A percentile compares a stretch with the other conserved stretches of the same genome.
Evolutionary conservation across 2,888 invertebrate species (phyloP).

Genomic region (Buathra laborator): DNA sequence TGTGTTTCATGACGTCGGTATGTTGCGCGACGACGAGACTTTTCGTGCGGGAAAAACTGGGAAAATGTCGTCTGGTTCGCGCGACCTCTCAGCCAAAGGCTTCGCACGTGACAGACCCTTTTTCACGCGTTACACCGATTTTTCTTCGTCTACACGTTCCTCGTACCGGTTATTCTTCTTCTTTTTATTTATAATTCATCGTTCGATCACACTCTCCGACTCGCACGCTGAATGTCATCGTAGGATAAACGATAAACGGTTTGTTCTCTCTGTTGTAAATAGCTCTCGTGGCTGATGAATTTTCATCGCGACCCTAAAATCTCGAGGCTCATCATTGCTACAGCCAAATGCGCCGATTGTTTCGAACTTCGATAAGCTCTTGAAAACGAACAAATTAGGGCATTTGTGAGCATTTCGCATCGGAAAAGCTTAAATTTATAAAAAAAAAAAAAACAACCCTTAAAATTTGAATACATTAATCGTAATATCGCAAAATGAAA

Average conservation of each 20-base stretch:
- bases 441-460: too few species aligned
- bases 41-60: not conserved
- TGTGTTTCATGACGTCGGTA: constrained; percentile 12
- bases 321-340: too few species aligned
- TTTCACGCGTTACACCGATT: constrained; percentile 36
- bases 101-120: constrained; percentile 31
- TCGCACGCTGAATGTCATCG: not conserved
- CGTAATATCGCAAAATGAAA: not conserved
- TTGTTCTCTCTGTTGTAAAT: not conserved
- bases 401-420: too few species aligned
- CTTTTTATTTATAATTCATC: constrained; percentile 7
- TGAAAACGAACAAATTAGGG: too few species aligned
- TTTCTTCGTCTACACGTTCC: constrained; percentile 14
- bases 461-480: too few species aligned
- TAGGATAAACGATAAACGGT: not conserved
- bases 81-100: constrained; percentile 25
- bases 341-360: too few species aligned
- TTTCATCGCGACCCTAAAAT: not conserved
- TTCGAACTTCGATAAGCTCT: not conserved
- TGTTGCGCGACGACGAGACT: constrained; percentile 3
- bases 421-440: too few species aligned
- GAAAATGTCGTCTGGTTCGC: constrained; percentile 37
- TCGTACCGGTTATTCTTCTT: not conserved
- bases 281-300: not conserved
- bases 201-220: constrained; percentile 21